Percentiles rank a stretch among this genome's conserved stretches.
Evolutionary conservation across 2,797 vertebrate species (phyloP).

Genomic region (Gallinago solitaria): DNA sequence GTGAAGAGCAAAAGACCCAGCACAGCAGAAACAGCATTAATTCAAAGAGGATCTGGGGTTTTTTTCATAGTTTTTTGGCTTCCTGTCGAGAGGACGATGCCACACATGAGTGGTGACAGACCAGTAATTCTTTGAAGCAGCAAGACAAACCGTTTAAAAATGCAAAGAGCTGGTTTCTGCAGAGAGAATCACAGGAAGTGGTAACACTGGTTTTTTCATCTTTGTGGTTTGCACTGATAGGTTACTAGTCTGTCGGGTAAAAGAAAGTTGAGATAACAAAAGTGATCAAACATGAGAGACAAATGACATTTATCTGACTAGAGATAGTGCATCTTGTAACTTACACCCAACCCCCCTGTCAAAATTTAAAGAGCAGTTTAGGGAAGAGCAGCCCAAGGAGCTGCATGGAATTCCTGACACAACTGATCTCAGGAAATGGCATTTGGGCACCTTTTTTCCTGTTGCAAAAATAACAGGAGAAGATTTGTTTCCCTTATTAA

Average conservation of each 20-base stretch:
- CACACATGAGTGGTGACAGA: not conserved
- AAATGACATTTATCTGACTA: not conserved
- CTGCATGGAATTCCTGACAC: not conserved
- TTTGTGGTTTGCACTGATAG: not conserved
- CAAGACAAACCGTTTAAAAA: not conserved
- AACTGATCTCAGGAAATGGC: not conserved
- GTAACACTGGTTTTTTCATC: not conserved
- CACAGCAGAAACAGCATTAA: not conserved
- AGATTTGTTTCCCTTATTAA: not conserved
- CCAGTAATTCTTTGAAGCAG: not conserved
- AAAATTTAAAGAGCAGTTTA: not conserved
- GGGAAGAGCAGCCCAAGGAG: not conserved
- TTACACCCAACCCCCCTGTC: not conserved
- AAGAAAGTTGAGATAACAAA: not conserved
- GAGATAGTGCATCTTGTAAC: not conserved
- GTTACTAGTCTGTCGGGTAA: not conserved
- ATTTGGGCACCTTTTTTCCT: not conserved
- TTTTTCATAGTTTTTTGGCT: not conserved
- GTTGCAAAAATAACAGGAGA: not conserved
- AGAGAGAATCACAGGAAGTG: not conserved
- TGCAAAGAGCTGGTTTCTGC: constrained; percentile 3
- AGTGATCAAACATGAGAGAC: not conserved
- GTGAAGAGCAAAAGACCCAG: not conserved
- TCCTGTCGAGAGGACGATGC: not conserved
- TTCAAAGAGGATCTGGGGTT: rapidly evolving